Percentiles rank a stretch among this genome's conserved stretches.
Evolutionary conservation across 1,140 invertebrate species (phyloP).

Genomic region (Bombus huntii): DNA sequence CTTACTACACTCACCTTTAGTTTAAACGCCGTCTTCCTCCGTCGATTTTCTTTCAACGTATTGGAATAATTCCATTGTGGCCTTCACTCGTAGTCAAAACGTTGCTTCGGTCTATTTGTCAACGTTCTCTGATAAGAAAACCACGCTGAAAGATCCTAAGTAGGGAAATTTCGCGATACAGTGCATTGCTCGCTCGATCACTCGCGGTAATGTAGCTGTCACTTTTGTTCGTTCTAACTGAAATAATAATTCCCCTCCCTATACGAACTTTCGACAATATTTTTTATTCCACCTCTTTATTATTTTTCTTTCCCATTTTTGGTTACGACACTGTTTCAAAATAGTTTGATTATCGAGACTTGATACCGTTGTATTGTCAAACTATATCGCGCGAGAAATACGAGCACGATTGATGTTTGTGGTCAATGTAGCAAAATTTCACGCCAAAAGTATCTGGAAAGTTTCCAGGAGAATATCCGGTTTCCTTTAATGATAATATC

Average conservation of each 20-base stretch:
- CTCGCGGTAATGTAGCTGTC: conserved; percentile 12
- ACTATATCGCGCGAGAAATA: too few relatives aligned
- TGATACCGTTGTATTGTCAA: not conserved
- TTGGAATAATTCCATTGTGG: not conserved
- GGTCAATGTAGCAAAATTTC: not conserved
- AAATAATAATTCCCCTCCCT: not conserved
- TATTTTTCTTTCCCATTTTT: not conserved
- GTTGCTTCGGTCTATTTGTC: not conserved
- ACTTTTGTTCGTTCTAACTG: not conserved
- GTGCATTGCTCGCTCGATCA: conserved; percentile 26
- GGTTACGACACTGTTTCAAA: not conserved
- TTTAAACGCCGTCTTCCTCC: not conserved
- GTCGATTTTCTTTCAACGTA: not conserved
- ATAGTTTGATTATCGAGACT: too few relatives aligned
- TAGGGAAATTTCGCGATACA: not conserved
- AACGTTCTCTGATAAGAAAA: not conserved
- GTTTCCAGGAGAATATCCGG: not conserved
- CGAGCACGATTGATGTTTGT: not conserved
- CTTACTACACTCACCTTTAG: conserved; percentile 30
- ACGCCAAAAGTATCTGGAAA: not conserved
- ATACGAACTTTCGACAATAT: too few relatives aligned
- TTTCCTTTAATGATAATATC: not conserved
- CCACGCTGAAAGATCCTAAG: not conserved
- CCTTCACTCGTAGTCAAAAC: not conserved
- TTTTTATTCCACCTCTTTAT: not conserved